These are phyloP conservation scores for Xylocampa areola DNA, from an alignment of 2,888 invertebrate genomes.

Conservation along the genomic window DNA sequence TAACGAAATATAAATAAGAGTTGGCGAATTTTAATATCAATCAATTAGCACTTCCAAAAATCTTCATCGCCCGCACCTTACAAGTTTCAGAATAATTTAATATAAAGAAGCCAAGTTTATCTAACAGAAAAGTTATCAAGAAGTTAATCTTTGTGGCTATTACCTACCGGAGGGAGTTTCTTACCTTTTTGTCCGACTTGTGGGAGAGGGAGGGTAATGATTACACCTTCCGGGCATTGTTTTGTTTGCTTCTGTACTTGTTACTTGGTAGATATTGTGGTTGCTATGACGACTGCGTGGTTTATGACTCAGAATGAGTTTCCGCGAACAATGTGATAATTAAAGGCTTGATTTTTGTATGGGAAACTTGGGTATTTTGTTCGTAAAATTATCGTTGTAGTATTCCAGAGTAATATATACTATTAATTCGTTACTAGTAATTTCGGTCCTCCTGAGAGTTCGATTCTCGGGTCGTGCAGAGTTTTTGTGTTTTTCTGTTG, in stretches of 20 bases:
- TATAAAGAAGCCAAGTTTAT: conserved; percentile 80
- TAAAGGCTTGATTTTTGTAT: conserved; percentile 25
- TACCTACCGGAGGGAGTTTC: conserved; percentile 59
- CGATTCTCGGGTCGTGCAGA: too few relatives aligned
- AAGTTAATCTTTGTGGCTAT: conserved; percentile 79
- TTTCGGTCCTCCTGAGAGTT: too few relatives aligned
- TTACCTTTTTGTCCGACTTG: conserved; percentile 53
- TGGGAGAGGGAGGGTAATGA: conserved; percentile 41
- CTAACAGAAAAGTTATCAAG: conserved; percentile 74
- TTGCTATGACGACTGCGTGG: conserved; percentile 28
- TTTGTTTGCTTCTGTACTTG: conserved; percentile 46
- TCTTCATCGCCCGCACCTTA: conserved; percentile 65
- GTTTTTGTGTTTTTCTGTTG: too few relatives aligned
- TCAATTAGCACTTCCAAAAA: conserved; percentile 78
- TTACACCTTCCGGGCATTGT: conserved; percentile 46
- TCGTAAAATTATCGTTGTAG: too few relatives aligned
- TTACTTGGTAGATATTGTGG: conserved; percentile 44
- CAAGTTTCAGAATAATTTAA: conserved; percentile 83
- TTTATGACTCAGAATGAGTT: conserved; percentile 35
- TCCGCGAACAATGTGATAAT: conserved; percentile 36
- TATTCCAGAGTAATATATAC: too few relatives aligned
- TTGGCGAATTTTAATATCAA: conserved; percentile 73
- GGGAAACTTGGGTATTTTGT: too few relatives aligned
- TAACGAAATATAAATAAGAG: conserved; percentile 52
- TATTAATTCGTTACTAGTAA: too few relatives aligned